Conservation (phyloP, 2,113 vertebrate genomes). For the Onychorhynchus coronatus region DNA sequence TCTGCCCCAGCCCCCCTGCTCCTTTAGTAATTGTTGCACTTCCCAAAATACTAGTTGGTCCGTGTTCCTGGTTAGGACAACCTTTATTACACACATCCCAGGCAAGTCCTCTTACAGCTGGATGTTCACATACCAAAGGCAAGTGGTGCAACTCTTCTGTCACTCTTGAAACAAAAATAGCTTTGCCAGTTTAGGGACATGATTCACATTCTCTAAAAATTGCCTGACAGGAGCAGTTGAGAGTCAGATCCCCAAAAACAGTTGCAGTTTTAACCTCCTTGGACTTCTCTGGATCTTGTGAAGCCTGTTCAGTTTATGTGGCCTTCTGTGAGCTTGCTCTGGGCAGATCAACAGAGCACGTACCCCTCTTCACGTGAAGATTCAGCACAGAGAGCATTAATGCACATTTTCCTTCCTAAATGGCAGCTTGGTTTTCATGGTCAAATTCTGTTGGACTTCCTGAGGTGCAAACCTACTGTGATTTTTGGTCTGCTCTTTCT, state of each 20-base stretch:
- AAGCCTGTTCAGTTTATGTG: neutral
- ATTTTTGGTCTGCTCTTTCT: neutral
- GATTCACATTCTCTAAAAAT: neutral
- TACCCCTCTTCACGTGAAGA: neutral
- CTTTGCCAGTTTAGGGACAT: neutral
- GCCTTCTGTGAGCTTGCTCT: neutral
- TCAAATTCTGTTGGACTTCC: neutral
- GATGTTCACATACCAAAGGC: neutral
- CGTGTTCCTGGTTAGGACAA: neutral
- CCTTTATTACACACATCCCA: neutral
- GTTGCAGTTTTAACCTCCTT: neutral
- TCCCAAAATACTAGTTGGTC: neutral
- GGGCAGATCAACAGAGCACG: neutral
- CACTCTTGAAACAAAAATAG: neutral
- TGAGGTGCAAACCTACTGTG: neutral
- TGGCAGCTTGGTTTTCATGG: rapidly evolving
- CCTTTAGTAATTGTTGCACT: neutral
- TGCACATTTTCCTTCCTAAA: neutral
- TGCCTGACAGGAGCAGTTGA: rapidly evolving
- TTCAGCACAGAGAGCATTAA: neutral
- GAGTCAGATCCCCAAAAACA: neutral
- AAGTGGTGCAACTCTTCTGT: neutral
- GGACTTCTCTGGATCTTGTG: neutral
- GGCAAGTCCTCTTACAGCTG: neutral
- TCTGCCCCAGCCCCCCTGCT: neutral